Conservation (phyloP, 2,113 vertebrate species). For the Manacus vitellinus region DNA sequence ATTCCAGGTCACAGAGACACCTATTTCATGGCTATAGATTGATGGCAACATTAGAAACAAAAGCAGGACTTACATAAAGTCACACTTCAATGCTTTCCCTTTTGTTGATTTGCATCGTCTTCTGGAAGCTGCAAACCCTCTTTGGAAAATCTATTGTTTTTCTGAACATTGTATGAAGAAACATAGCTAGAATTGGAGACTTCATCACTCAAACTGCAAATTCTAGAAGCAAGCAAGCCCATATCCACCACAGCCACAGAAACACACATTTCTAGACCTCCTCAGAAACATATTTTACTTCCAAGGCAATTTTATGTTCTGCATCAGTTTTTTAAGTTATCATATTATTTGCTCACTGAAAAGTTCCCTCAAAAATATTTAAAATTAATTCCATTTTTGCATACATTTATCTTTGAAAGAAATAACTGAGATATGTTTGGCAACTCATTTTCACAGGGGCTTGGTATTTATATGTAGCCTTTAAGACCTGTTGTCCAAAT, state of each 20-base stretch:
- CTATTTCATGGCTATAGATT: background rate
- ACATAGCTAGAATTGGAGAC: background rate
- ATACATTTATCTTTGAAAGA: background rate
- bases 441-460: background rate
- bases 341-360: background rate
- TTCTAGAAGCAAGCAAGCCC: background rate
- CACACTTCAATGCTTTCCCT: rapidly evolving
- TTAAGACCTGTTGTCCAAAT: background rate
- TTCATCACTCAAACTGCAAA: background rate
- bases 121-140: rapidly evolving
- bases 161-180: background rate
- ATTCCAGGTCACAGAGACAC: background rate
- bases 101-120: background rate
- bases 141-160: background rate
- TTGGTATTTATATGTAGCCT: background rate
- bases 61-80: background rate
- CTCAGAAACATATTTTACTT: background rate
- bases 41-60: background rate
- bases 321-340: background rate
- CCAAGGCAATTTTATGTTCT: background rate
- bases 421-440: background rate
- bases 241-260: too few species aligned
- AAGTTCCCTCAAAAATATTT: background rate
- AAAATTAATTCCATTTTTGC: background rate
- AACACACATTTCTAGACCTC: background rate